A percentile compares a stretch with the other conserved stretches of the same genome.
Conservation (phyloP, 1,140 invertebrate genomes). For the Solenopsis invicta region DNA sequence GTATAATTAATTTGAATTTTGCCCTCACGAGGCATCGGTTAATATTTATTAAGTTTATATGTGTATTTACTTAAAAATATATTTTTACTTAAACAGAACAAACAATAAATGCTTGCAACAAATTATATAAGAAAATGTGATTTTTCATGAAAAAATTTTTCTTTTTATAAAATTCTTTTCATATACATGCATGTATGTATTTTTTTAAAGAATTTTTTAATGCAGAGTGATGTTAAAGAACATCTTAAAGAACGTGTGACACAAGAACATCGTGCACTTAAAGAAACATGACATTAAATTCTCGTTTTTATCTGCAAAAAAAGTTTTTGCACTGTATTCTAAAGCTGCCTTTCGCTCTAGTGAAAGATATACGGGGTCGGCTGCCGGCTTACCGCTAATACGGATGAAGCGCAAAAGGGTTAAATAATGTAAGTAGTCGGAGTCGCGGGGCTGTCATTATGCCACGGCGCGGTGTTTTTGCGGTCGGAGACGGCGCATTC, state of each 20-base stretch:
- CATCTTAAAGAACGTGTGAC: background rate
- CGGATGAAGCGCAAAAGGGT: slow-evolving; percentile 29
- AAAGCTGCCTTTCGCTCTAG: background rate
- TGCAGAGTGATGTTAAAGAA: no score
- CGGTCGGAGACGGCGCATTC: slow-evolving; percentile 37
- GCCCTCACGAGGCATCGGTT: no score
- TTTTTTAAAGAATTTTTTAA: no score
- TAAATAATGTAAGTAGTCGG: slow-evolving; percentile 56
- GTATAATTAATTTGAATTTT: no score
- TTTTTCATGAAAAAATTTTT: no score
- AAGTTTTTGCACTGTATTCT: background rate
- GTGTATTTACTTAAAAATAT: no score
- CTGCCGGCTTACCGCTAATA: slow-evolving; percentile 35
- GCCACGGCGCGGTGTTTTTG: slow-evolving; percentile 44
- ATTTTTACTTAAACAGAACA: no score
- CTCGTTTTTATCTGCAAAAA: background rate
- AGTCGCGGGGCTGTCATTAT: slow-evolving; percentile 62
- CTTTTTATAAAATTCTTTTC: no score
- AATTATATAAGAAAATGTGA: no score
- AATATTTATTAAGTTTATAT: no score
- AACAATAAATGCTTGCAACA: no score
- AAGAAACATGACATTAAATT: background rate
- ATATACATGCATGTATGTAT: no score
- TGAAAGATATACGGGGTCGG: slow-evolving; percentile 9
- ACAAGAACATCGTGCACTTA: background rate